phyloP scores from a whole-genome alignment of 2,113 vertebrate genomes.

The Rhabdomys dilectus region DNA sequence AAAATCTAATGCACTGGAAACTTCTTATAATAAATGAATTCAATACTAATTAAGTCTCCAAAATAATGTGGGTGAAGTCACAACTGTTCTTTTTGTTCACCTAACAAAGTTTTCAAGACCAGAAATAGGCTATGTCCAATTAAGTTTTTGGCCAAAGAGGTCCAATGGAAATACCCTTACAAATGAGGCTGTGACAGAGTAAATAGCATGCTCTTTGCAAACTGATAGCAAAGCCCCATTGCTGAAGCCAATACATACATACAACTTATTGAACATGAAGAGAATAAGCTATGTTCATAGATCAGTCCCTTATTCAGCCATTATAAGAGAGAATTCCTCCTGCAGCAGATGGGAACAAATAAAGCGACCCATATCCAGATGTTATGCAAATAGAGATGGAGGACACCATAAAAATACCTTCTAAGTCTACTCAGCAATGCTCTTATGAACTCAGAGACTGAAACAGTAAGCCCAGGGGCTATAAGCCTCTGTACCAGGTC shows the following conservation, averaged over 20 bases:
- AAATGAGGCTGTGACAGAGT: neutral
- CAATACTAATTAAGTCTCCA: neutral
- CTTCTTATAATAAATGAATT: neutral
- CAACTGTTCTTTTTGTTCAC: neutral
- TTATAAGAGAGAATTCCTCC: neutral
- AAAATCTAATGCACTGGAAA: neutral
- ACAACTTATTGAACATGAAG: neutral
- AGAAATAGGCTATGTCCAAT: too few relatives aligned
- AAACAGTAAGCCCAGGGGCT: too few relatives aligned
- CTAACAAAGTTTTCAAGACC: neutral
- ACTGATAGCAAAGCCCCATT: neutral
- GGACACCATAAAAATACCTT: neutral
- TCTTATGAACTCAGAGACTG: too few relatives aligned
- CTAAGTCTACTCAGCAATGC: neutral
- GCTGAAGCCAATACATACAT: neutral
- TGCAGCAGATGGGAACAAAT: neutral
- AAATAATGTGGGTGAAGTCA: neutral
- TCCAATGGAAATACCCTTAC: neutral
- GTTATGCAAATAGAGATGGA: neutral
- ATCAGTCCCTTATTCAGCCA: neutral
- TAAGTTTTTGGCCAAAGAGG: neutral
- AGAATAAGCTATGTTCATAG: neutral
- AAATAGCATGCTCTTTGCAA: neutral
- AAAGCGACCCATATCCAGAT: neutral
- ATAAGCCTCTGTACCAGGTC: too few relatives aligned